Conservation (phyloP, 2,113 vertebrate species). For the Oncorhynchus nerka region DNA sequence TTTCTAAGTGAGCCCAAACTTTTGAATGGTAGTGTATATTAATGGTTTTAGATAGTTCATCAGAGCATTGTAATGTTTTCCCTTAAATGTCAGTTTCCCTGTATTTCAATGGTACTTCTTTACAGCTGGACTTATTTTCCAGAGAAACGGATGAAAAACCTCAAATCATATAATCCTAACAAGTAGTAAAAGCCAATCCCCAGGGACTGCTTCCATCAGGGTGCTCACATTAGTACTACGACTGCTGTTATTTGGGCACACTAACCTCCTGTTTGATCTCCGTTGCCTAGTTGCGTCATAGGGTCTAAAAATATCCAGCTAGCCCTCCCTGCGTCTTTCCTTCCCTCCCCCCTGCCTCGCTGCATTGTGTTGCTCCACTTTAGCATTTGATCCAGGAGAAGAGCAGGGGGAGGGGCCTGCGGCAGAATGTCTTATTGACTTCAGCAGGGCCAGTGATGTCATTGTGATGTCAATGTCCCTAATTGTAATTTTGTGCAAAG, state of each 20-base stretch:
- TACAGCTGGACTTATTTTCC: no score
- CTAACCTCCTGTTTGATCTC: conserved; percentile 73
- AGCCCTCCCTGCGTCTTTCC: conserved; percentile 1
- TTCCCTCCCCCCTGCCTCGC: conserved; percentile 4
- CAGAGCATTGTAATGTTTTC: no score
- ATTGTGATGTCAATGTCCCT: conserved; percentile 92
- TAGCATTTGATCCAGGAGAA: conserved; percentile 29
- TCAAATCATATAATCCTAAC: no score
- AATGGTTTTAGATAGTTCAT: no score
- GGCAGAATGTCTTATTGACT: conserved; percentile 78
- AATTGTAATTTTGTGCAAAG: conserved; percentile 63
- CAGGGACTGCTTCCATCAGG: conserved; percentile 11
- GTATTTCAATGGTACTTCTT: no score
- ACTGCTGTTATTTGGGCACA: conserved; percentile 59
- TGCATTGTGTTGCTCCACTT: conserved; percentile 46
- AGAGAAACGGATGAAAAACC: no score
- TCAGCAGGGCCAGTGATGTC: conserved; percentile 87
- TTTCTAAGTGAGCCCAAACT: no score
- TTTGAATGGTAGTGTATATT: no score
- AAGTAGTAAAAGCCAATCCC: no score
- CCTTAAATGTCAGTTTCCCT: no score
- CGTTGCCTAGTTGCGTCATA: conserved; percentile 70
- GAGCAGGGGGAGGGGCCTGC: not conserved
- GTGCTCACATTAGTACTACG: conserved; percentile 45
- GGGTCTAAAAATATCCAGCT: conserved; percentile 67